phyloP scores from a whole-genome alignment of 2,113 vertebrate species.

The Centrocercus urophasianus region DNA sequence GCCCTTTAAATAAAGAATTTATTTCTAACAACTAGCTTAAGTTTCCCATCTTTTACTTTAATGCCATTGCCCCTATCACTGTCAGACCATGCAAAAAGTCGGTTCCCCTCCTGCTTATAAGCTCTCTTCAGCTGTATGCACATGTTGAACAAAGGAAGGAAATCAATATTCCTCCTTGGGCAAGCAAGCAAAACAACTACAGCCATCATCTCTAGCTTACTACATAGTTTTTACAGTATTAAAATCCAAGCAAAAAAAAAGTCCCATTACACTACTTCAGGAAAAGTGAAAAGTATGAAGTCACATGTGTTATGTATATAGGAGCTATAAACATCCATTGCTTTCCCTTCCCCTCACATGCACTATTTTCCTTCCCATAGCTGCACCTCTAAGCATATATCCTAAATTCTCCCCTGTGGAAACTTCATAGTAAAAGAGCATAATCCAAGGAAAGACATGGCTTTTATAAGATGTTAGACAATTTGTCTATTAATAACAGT shows the following conservation, averaged over 20 bases:
- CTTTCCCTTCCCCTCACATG: neutral
- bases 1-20: too few species aligned
- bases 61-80: too few species aligned
- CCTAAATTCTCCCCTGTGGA: neutral
- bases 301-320: neutral
- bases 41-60: too few species aligned
- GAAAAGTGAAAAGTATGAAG: neutral
- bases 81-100: too few species aligned
- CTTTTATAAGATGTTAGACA: neutral
- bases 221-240: neutral
- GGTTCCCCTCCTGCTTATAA: too few species aligned
- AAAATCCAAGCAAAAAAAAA: neutral
- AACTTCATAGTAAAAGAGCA: neutral
- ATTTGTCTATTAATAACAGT: constrained; percentile 21
- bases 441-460: neutral
- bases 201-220: neutral
- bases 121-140: too few species aligned
- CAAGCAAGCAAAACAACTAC: fast-evolving
- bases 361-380: neutral
- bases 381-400: neutral
- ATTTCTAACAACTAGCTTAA: too few species aligned
- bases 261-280: neutral
- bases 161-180: neutral
- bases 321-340: neutral
- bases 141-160: neutral